These are phyloP conservation scores for Drosophila trapezifrons DNA, from an alignment of 1,140 invertebrate genomes.

Conservation along the genomic window DNA sequence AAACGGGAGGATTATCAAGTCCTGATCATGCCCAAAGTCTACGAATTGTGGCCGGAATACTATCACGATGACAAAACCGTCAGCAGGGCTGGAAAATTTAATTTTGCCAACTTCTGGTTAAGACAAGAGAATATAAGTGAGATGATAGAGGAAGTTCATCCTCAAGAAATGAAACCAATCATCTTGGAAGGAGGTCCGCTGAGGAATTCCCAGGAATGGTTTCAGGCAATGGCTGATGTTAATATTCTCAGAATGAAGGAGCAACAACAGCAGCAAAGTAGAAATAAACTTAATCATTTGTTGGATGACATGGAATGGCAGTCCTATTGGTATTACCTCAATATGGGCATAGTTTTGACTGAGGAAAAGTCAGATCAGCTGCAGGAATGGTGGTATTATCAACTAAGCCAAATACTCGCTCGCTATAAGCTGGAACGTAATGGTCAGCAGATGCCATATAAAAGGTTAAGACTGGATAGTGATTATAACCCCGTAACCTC, in stretches of 20 bases:
- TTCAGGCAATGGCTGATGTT: constrained; percentile 54
- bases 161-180: constrained; percentile 24
- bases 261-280: neutral
- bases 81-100: constrained; percentile 84
- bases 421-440: constrained; percentile 60
- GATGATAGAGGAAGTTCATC: constrained; percentile 16
- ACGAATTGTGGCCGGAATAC: constrained; percentile 88
- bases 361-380: constrained; percentile 14
- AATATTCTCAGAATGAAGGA: constrained; percentile 25
- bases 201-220: constrained; percentile 32
- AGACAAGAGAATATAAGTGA: neutral
- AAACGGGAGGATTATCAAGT: constrained; percentile 87
- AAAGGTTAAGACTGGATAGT: neutral
- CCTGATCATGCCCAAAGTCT: constrained; percentile 87
- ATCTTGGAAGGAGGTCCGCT: constrained; percentile 9
- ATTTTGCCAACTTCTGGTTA: constrained; percentile 48
- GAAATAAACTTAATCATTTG: constrained; percentile 9
- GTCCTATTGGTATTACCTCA: constrained; percentile 62
- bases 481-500: neutral
- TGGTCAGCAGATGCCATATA: constrained; percentile 35
- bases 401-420: constrained; percentile 44
- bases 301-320: constrained; percentile 47
- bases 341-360: constrained; percentile 40
- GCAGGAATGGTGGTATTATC: constrained; percentile 53
- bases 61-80: constrained; percentile 87